A percentile compares a stretch with the other conserved stretches of the same genome.
Conservation (phyloP, 2,797 vertebrate genomes). For the Alectoris magna region DNA sequence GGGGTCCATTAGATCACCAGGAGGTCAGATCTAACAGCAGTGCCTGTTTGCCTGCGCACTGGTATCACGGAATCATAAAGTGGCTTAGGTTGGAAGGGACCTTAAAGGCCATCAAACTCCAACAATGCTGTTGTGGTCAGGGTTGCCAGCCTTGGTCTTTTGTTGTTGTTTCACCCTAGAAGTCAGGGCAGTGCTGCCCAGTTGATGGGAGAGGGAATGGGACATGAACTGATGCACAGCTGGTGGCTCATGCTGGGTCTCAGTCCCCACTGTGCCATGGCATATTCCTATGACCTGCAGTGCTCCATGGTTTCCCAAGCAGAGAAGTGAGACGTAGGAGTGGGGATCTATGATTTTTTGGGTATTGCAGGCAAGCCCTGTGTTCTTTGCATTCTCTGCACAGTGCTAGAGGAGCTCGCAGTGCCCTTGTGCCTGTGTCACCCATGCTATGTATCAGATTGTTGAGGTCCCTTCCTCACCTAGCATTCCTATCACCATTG, state of each 20-base stretch:
- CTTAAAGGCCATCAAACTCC: no score
- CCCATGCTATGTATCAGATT: accelerated
- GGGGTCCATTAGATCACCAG: constrained; percentile 52
- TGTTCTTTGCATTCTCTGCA: not conserved
- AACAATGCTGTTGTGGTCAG: no score
- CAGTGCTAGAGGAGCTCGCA: accelerated
- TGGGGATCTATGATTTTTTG: not conserved
- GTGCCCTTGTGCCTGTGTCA: not conserved
- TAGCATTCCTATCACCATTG: not conserved
- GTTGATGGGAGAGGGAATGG: not conserved
- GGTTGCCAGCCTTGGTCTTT: no score
- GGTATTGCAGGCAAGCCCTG: not conserved
- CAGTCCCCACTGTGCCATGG: accelerated
- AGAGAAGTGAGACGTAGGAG: accelerated
- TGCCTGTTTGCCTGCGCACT: not conserved
- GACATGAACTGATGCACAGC: accelerated
- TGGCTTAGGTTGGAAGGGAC: no score
- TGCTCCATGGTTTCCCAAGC: not conserved
- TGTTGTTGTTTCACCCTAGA: not conserved
- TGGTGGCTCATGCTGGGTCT: accelerated
- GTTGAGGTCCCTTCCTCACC: not conserved
- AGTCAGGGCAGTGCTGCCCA: not conserved
- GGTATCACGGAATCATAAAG: not conserved
- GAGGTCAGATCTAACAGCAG: not conserved
- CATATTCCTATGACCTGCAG: not conserved